phyloP scores from a whole-genome alignment of 2,797 vertebrate species.

The Pseudocheirus occidentalis region DNA sequence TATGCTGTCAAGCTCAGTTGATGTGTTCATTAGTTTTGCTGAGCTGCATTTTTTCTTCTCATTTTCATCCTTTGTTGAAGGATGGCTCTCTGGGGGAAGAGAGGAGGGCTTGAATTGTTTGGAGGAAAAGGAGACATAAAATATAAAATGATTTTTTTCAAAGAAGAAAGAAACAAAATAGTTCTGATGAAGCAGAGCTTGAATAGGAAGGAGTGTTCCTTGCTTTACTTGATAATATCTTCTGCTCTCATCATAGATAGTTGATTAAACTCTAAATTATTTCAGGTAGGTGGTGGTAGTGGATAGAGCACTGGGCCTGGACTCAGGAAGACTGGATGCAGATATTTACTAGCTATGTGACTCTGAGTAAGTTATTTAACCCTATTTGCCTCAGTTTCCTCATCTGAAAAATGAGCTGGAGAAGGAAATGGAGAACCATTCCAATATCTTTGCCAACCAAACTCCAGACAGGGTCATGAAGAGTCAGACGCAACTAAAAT shows the following conservation, averaged over 20 bases:
- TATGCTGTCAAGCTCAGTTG: neutral
- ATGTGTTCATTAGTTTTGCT: neutral
- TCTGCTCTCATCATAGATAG: neutral
- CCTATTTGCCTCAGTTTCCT: neutral
- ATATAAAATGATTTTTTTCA: neutral
- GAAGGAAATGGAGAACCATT: neutral
- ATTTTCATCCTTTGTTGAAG: neutral
- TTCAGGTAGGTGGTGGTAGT: neutral
- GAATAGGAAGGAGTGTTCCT: neutral
- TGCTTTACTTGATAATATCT: neutral
- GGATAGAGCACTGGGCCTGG: neutral
- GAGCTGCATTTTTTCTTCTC: neutral
- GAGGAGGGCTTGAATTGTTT: neutral
- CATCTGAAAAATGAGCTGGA: neutral
- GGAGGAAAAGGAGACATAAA: neutral
- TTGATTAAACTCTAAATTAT: neutral
- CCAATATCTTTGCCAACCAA: neutral
- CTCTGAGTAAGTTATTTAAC: neutral
- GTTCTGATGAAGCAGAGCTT: neutral
- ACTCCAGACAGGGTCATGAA: neutral
- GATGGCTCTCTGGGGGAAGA: neutral
- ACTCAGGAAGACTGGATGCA: neutral
- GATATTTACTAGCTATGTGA: neutral
- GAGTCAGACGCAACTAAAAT: neutral
- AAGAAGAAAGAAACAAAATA: neutral